Conservation (phyloP, 1,140 invertebrate genomes). For the Danaus plexippus region DNA sequence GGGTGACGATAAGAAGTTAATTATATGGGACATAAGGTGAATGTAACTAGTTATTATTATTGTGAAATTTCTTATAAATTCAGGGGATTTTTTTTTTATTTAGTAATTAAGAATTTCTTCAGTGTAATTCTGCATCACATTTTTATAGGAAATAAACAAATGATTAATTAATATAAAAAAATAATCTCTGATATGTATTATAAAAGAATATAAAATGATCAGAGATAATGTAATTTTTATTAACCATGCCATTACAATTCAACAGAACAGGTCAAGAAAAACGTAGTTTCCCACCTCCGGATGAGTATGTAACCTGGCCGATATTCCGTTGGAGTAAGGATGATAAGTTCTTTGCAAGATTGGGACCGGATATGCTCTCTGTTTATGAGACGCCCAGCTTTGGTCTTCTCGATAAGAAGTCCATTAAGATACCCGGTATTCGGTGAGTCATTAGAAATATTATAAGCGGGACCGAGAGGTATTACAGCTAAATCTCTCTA, state of each 20-base stretch:
- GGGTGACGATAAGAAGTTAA: slow-evolving; percentile 80
- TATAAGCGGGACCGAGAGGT: no score
- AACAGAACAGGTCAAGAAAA: slow-evolving; percentile 89
- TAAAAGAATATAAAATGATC: no score
- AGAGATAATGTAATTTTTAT: no score
- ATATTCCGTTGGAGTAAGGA: slow-evolving; percentile 98
- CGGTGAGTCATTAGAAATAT: slow-evolving; percentile 40
- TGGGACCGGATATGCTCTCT: slow-evolving; percentile 88
- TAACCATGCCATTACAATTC: neutral
- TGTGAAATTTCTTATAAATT: neutral
- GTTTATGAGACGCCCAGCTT: slow-evolving; percentile 98
- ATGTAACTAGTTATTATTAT: slow-evolving; percentile 4
- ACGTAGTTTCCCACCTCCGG: slow-evolving; percentile 89
- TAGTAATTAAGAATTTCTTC: no score
- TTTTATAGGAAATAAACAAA: no score
- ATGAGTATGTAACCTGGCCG: slow-evolving; percentile 86
- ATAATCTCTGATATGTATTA: no score
- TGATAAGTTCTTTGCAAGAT: slow-evolving; percentile 95
- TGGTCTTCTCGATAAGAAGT: slow-evolving; percentile 93
- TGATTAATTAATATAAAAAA: no score
- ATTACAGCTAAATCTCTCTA: no score
- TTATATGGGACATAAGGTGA: slow-evolving; percentile 94
- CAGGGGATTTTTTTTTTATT: no score
- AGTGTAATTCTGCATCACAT: no score
- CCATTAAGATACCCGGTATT: slow-evolving; percentile 92